Evolutionary conservation across 2,888 invertebrate species (phyloP), one percentile per base, ranked within the genome.

Genomic region (Mythimna albipuncta): DNA sequence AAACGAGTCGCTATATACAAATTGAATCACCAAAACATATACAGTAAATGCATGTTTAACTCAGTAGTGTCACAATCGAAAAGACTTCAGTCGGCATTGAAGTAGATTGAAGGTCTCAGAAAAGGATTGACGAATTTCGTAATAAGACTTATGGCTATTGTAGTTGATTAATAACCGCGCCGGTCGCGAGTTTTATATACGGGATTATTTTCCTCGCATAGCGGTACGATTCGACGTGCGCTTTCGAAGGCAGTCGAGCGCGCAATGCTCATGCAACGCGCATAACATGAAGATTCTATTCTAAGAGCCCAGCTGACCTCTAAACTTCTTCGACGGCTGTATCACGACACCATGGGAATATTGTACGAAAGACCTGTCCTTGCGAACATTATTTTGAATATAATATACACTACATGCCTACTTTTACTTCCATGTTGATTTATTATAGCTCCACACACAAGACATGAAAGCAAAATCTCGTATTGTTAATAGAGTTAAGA

Each of bases 51-150:
- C 91, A 92, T 91, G 84, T 89, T 89, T 87, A 91, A 89, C 86
- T 88, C 74, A 88, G 85, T 75, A 84, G 89, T 90, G 90, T 89
- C 89, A 91, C 92, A 90, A 89, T 89, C 87, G 86, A 84, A 87
- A 89, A 90, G 87, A 82, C 90, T 93, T 91, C 88, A 91, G 88
- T 86, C 89, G 91, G 90, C 94, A 94, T 94, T 94, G 92, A 90
- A 89, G 89, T 85, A 81, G 70, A 83, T 81, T 87, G 91, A 92
- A 93, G 93, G 93, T 91, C 91, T 87, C 85, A 87, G 84, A 84
- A 90, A 89, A 91, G 92, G 92, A 92, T 91, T 92, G 90, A 91
- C 88, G 84, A 91, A 91, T 92, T 92, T 92, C 91, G 91, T 90
- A 91, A 93, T 80, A 85, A 85, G 86, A 76, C 81, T 89, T 91